Base-by-base conservation (phyloP, 2,113 vertebrate genomes). In the Grammomys surdaster region DNA sequence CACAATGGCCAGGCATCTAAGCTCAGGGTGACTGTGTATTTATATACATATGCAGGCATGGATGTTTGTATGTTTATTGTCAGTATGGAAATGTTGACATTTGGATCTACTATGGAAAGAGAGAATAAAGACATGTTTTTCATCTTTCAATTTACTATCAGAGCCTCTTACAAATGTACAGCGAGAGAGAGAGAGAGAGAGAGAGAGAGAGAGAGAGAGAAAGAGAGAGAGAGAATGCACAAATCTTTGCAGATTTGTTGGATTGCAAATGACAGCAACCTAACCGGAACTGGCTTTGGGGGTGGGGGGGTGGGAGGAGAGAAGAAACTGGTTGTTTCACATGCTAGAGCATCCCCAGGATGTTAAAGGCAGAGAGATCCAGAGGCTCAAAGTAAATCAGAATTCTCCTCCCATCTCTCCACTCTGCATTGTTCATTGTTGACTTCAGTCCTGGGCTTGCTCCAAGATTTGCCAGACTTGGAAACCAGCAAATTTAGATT, bases 241-340 rank as follows among this genome's bases (percentile, higher is more conserved):
- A 10, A 40, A 40, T 20, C 7, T 67, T 93, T 87, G 1, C 12
- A 80, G 48, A 91, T 84, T 81, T 88, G 8, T 33, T 92, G 72
- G 31, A 73, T 95, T 82, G 51, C 12, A 94, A 97, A 96, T 95
- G 63, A 94, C 5, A 89, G 11, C 4, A 93, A n/a, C 46, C 17
- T 51, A 95, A 48, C 9, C 33, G 76, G 81, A 89, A 88, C 2
- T 87, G 94, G 16, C 67, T 93, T 90, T 54, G 13, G 11, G 22
- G 7, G 40, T 40, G 40, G 40, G 40, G 40, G 40, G 40, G 40
- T 40, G 40, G 40, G 40, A 12, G 11, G 2, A 33, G 11, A 43
- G 73, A 1, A 43, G n/a, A 91, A 75, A 54, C 56, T 1, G n/a
- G 60, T 88, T 63, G 76, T 58, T 77, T 86, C 43, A 72, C 9